Evolutionary conservation across 2,888 invertebrate genomes (phyloP).

Genomic region (Tetrapedia diversipes): DNA sequence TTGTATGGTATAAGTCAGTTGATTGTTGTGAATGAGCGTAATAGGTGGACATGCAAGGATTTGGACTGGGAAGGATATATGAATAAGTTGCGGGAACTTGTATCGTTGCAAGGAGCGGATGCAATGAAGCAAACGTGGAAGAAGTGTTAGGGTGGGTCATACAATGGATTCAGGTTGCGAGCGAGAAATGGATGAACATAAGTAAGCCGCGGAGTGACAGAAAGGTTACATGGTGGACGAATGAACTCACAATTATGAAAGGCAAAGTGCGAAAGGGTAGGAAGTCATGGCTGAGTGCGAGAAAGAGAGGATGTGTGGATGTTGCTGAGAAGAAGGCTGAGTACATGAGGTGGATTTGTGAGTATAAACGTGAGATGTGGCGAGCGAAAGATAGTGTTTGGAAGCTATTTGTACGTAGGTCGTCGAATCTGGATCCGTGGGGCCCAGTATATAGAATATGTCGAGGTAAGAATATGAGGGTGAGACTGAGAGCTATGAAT

Average conservation of each 20-base stretch:
- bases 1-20: not conserved
- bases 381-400: too few species aligned
- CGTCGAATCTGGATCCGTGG: conserved; percentile 1
- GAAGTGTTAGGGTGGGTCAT: not conserved
- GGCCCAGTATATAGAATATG: not conserved
- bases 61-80: conserved; percentile 20
- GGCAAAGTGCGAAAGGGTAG: not conserved
- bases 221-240: conserved; percentile 27
- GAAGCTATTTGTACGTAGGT: not conserved
- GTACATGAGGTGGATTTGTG: too few species aligned
- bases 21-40: not conserved
- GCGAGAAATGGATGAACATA: not conserved
- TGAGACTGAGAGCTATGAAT: not conserved
- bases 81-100: not conserved
- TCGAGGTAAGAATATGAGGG: not conserved
- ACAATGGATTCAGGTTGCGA: not conserved
- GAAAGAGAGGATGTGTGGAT: not conserved
- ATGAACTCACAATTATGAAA: conserved; percentile 1
- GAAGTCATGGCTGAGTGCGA: not conserved
- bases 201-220: rapidly evolving
- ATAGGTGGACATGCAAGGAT: not conserved
- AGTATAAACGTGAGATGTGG: not conserved
- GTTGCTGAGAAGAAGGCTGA: not conserved
- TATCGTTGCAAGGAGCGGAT: not conserved
- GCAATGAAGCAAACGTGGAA: not conserved